Conservation (phyloP, 2,888 invertebrate genomes). For the Catonia carolina region DNA sequence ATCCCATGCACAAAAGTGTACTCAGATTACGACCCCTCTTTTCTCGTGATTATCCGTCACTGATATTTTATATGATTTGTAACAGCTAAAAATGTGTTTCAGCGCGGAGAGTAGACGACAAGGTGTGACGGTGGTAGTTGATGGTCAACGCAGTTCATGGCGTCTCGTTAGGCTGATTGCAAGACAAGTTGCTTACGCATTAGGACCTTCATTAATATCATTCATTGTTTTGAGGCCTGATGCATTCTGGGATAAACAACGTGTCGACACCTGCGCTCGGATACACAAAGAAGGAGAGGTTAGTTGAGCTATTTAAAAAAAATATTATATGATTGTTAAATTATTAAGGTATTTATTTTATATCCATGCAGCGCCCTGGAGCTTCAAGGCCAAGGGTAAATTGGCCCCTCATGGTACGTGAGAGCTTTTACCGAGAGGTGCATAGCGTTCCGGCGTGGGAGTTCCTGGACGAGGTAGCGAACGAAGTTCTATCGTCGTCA, state of each 20-base stretch:
- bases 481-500: too few species aligned
- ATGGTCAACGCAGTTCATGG: slow-evolving; percentile 58
- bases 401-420: too few species aligned
- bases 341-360: too few species aligned
- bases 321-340: neutral
- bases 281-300: slow-evolving; percentile 55
- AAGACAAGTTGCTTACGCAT: slow-evolving; percentile 49
- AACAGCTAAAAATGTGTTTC: slow-evolving; percentile 23
- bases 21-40: too few species aligned
- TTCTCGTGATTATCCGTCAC: too few species aligned
- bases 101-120: slow-evolving; percentile 48
- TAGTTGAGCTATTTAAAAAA: slow-evolving; percentile 30
- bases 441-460: too few species aligned
- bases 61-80: neutral
- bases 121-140: slow-evolving; percentile 56
- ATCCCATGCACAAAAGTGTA: too few species aligned
- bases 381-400: too few species aligned
- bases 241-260: slow-evolving; percentile 67
- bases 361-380: too few species aligned
- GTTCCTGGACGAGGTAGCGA: too few species aligned
- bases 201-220: slow-evolving; percentile 45
- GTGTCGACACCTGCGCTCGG: slow-evolving; percentile 61
- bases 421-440: too few species aligned
- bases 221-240: slow-evolving; percentile 63
- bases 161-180: slow-evolving; percentile 55